Conservation (phyloP, 2,797 vertebrate genomes). For the Labroides dimidiatus region DNA sequence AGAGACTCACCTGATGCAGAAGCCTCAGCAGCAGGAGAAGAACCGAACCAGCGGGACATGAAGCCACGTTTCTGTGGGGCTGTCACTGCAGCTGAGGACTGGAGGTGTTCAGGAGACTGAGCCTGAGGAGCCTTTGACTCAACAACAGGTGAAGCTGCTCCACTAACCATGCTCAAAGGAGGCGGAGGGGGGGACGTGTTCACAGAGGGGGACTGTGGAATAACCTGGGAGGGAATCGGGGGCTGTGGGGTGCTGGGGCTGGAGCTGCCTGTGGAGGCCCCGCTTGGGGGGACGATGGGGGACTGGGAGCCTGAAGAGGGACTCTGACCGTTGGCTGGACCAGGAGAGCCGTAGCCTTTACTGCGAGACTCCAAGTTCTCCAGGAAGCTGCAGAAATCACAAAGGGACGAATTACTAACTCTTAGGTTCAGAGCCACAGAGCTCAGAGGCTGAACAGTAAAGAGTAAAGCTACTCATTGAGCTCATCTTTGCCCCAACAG, state of each 20-base stretch:
- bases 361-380: slow-evolving; percentile 93
- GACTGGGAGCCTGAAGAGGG: slow-evolving; percentile 95
- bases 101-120: slow-evolving; percentile 65
- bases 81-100: slow-evolving; percentile 12
- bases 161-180: slow-evolving; percentile 8
- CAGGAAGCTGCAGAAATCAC: slow-evolving; percentile 87
- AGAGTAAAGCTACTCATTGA: background rate
- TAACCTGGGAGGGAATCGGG: slow-evolving; percentile 66
- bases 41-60: slow-evolving; percentile 93
- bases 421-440: background rate
- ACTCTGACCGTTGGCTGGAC: slow-evolving; percentile 90
- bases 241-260: slow-evolving; percentile 93
- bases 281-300: slow-evolving; percentile 87
- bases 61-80: slow-evolving; percentile 87
- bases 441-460: no score
- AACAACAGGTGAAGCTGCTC: slow-evolving; percentile 26
- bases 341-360: slow-evolving; percentile 86
- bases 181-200: slow-evolving; percentile 46
- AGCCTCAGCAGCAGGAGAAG: slow-evolving; percentile 73
- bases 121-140: slow-evolving; percentile 56
- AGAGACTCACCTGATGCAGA: slow-evolving; percentile 82
- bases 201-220: slow-evolving; percentile 61
- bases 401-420: background rate
- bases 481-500: no score
- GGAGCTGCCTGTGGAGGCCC: slow-evolving; percentile 90